These are phyloP conservation scores for Australoheros facetus DNA, from an alignment of 2,797 vertebrate genomes.

Conservation along the genomic window DNA sequence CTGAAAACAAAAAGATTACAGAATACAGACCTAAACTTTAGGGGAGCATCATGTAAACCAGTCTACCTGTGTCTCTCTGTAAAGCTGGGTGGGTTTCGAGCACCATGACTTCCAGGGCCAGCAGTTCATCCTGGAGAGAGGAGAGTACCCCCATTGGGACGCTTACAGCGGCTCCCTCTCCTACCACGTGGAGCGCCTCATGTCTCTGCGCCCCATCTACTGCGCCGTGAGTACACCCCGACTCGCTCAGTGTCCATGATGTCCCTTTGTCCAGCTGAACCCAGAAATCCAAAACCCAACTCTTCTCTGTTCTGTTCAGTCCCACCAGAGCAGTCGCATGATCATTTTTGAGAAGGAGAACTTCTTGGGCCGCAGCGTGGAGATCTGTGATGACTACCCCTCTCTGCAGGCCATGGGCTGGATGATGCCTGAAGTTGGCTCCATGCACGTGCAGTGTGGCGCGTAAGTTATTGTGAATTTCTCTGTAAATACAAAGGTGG, in stretches of 20 bases:
- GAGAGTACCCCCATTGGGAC: constrained; percentile 87
- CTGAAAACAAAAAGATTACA: neutral
- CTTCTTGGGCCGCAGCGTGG: constrained; percentile 82
- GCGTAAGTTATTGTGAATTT: constrained; percentile 74
- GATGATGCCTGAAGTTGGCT: constrained; percentile 82
- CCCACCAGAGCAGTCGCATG: constrained; percentile 81
- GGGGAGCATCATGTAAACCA: neutral
- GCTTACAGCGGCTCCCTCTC: constrained; percentile 83
- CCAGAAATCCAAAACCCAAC: neutral
- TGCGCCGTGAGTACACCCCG: constrained; percentile 78
- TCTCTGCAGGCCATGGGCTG: constrained; percentile 88
- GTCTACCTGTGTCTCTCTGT: constrained; percentile 17
- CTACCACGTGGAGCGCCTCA: constrained; percentile 82
- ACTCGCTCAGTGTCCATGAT: neutral
- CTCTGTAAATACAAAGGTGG: accelerated
- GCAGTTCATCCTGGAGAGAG: constrained; percentile 87
- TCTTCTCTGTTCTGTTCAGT: constrained; percentile 44
- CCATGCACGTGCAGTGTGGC: constrained; percentile 87
- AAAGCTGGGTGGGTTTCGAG: constrained; percentile 86
- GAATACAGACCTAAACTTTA: neutral
- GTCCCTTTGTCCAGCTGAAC: neutral
- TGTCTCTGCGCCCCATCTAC: constrained; percentile 84
- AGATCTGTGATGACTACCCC: constrained; percentile 85
- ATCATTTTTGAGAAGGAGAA: constrained; percentile 83
- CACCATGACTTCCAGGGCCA: constrained; percentile 88